A percentile compares a stretch with the other conserved stretches of the same genome.
phyloP scores from a whole-genome alignment of 2,888 invertebrate species.

The Mythimna ferrago region DNA sequence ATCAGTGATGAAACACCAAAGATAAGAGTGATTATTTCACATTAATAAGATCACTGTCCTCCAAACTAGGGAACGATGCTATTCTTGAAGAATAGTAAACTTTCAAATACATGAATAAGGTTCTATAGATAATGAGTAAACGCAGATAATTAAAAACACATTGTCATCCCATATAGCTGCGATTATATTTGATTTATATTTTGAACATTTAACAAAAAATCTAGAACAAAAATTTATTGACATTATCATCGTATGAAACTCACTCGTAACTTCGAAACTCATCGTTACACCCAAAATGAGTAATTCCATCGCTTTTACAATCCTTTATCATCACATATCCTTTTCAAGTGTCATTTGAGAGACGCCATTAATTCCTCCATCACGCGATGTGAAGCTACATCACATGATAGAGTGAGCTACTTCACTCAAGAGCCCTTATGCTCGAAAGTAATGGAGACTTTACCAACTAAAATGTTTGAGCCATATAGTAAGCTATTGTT shows the following conservation, averaged over 20 bases:
- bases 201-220: background rate
- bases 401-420: conserved; percentile 59
- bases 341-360: conserved; percentile 70
- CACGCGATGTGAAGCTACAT: conserved; percentile 65
- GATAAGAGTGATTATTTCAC: no score
- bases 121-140: no score
- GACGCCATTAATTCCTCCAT: conserved; percentile 71
- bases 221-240: conserved; percentile 23
- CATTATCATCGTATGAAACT: conserved; percentile 21
- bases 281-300: conserved; percentile 49
- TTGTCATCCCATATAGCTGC: no score
- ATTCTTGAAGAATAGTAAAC: no score
- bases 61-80: no score
- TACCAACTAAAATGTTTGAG: conserved; percentile 13
- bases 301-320: conserved; percentile 62
- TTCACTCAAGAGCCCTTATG: conserved; percentile 62
- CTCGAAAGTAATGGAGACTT: conserved; percentile 41
- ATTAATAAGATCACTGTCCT: no score
- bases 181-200: no score
- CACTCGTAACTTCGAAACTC: conserved; percentile 19
- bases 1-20: no score
- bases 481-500: conserved; percentile 11
- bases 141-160: no score
- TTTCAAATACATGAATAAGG: no score
- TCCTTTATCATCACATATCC: conserved; percentile 66